Percentiles rank a stretch among this genome's conserved stretches.
Evolutionary conservation across 2,888 invertebrate species (phyloP).

Genomic region (Portevinia maculata): DNA sequence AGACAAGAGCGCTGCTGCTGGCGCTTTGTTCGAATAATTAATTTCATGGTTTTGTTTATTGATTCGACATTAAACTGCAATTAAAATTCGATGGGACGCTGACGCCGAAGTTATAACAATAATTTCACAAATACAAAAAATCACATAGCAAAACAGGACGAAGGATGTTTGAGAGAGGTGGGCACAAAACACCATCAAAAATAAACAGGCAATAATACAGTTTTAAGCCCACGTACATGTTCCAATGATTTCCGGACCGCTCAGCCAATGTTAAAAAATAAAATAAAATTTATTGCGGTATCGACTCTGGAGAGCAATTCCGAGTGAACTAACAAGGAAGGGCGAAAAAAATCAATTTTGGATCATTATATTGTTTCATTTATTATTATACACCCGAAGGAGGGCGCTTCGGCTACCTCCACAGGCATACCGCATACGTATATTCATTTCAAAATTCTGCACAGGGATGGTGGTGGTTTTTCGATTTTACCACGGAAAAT

Average conservation of each 20-base stretch:
- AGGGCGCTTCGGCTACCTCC: conserved; percentile 1
- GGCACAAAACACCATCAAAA: conserved; percentile 6
- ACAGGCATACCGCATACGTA: not conserved
- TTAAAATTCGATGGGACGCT: conserved; percentile 59
- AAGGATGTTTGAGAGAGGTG: no score
- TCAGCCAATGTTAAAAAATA: conserved; percentile 35
- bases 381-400: conserved; percentile 48
- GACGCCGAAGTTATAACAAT: conserved; percentile 49
- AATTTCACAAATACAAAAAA: conserved; percentile 36
- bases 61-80: conserved; percentile 66
- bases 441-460: no score
- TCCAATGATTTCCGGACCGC: not conserved
- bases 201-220: conserved; percentile 38
- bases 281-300: conserved; percentile 40
- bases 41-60: conserved; percentile 72
- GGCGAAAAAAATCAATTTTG: conserved; percentile 51
- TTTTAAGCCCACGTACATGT: conserved; percentile 19
- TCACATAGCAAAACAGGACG: not conserved
- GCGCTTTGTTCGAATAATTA: conserved; percentile 66
- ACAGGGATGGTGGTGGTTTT: not conserved
- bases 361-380: conserved; percentile 64
- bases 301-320: conserved; percentile 37
- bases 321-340: not conserved
- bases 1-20: not conserved
- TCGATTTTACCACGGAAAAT: conserved; percentile 26